phyloP scores from a whole-genome alignment of 2,113 vertebrate species.

The Dicrurus megarhynchus region DNA sequence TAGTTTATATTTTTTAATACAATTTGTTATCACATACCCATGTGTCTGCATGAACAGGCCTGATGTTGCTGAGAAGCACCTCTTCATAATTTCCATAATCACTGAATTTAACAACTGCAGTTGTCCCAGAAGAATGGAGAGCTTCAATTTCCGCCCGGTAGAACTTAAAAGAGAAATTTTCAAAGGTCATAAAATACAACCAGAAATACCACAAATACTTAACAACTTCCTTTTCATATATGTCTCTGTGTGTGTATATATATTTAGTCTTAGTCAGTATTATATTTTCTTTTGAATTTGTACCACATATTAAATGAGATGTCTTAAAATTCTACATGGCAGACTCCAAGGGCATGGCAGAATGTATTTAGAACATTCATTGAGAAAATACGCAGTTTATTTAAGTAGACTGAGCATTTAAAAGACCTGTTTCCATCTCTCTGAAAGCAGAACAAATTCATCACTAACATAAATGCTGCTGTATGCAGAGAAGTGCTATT shows the following conservation, averaged over 20 bases:
- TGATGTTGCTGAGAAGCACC: conserved; percentile 94
- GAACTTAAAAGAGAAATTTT: conserved; percentile 81
- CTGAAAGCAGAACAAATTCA: not conserved
- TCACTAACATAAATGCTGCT: not conserved
- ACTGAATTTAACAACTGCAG: conserved; percentile 94
- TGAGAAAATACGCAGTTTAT: not conserved
- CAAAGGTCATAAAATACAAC: not conserved
- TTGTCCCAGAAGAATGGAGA: conserved; percentile 93
- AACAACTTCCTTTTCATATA: not conserved
- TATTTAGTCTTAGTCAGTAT: not conserved
- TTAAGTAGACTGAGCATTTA: not conserved
- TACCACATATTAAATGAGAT: not conserved
- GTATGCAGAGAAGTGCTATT: not conserved
- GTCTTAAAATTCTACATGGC: not conserved
- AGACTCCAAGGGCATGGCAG: not conserved
- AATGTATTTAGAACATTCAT: not conserved
- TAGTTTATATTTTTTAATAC: conserved; percentile 64
- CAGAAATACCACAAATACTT: not conserved
- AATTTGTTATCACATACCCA: conserved; percentile 85
- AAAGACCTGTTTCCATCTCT: not conserved
- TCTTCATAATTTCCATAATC: conserved; percentile 99
- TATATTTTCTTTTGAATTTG: not conserved
- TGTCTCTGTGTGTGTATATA: accelerated
- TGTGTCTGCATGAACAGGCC: conserved; percentile 82
- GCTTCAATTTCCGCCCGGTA: conserved; percentile 94